Conservation (phyloP, 2,113 vertebrate species). For the Puntigrus tetrazona region DNA sequence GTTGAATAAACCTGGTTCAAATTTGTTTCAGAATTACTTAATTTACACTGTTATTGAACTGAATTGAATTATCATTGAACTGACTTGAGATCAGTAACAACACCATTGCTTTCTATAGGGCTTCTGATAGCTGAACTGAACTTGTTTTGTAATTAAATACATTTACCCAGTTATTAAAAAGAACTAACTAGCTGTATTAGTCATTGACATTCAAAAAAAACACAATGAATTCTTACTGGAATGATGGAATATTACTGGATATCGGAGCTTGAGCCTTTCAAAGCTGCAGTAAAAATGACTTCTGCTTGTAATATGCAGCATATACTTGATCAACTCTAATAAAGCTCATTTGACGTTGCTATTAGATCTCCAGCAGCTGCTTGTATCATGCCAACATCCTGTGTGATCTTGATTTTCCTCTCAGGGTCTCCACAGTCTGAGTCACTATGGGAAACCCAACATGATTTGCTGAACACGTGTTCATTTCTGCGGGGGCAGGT, state of each 20-base stretch:
- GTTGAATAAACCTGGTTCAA: too few relatives aligned
- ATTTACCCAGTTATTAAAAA: too few relatives aligned
- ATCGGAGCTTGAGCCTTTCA: neutral
- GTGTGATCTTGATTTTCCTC: conserved; percentile 33
- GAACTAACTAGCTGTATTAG: too few relatives aligned
- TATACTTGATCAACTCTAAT: conserved; percentile 13
- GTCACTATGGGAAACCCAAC: conserved; percentile 26
- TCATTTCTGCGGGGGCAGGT: conserved; percentile 27
- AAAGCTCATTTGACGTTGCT: neutral
- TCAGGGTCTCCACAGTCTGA: conserved; percentile 4
- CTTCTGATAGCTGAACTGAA: too few relatives aligned
- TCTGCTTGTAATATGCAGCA: neutral
- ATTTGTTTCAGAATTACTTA: too few relatives aligned
- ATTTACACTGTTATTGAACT: neutral
- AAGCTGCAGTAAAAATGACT: neutral
- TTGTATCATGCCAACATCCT: conserved; percentile 28
- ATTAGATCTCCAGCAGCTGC: conserved; percentile 2
- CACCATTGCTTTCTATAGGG: neutral
- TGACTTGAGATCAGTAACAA: neutral
- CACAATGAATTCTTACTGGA: neutral
- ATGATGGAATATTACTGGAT: neutral
- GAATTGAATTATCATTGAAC: neutral
- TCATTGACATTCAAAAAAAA: neutral
- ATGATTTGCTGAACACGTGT: conserved; percentile 13
- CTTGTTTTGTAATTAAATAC: neutral